Evolutionary conservation across 2,888 invertebrate species (phyloP).

Genomic region (Drosophila atroscutellata): DNA sequence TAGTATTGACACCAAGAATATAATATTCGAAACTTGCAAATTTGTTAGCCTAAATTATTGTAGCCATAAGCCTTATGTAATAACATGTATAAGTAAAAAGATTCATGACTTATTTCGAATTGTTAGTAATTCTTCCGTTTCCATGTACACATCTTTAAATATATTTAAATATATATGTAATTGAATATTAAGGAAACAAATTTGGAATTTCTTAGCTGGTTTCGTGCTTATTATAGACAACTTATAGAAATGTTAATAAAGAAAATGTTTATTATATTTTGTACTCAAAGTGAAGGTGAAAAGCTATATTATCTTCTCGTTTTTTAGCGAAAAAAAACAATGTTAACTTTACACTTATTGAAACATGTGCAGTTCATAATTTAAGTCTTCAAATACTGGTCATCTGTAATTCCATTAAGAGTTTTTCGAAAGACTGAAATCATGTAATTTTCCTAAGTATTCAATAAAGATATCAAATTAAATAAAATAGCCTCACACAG

Average conservation of each 20-base stretch:
- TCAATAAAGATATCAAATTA: conserved; percentile 5
- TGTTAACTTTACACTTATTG: not conserved
- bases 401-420: conserved; percentile 21
- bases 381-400: conserved; percentile 13
- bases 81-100: not conserved
- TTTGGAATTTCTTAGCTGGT: not conserved
- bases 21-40: conserved; percentile 12
- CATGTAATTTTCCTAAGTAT: conserved; percentile 22
- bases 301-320: not conserved
- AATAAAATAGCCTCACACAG: not conserved
- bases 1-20: conserved; percentile 86
- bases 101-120: not conserved
- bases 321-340: not conserved
- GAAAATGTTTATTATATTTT: conserved; percentile 1
- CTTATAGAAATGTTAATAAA: conserved; percentile 8
- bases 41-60: conserved; percentile 16
- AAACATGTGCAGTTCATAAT: not conserved
- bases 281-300: conserved; percentile 9
- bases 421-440: conserved; percentile 51
- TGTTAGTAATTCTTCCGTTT: not conserved
- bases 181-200: not conserved
- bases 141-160: not conserved
- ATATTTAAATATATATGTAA: not conserved
- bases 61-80: conserved; percentile 4
- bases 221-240: not conserved